Base-by-base conservation (phyloP, 2,888 invertebrate genomes). In the Nemotelus pantherinus region DNA sequence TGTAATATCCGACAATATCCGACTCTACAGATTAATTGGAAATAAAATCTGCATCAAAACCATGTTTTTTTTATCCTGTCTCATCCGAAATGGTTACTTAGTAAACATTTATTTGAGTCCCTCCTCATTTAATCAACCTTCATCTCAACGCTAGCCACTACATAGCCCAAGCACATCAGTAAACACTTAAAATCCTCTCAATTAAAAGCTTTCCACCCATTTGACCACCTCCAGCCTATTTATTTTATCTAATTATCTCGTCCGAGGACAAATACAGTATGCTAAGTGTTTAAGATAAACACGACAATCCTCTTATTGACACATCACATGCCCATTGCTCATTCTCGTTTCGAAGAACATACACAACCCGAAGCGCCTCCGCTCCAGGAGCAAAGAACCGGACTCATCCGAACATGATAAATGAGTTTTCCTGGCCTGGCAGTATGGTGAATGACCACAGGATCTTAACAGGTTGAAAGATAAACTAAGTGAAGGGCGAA, bases 281-380 rank as follows among this genome's bases (percentile, higher is more conserved):
- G 70, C 3, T 43, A 41, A 70, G 41, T 41, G n/a, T 53, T 55
- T 55, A 43, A 53, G 55, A 55, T 55, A 70, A 70, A 70, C 70
- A 70, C 55, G 55, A 43, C 70, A 55, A 70, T 53, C 70, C 55
- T 7, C n/a, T 70, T 70, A 70, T 70, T 70, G 70, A 70, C 70
- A 70, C 70, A 55, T 53, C 5, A 43, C 7, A 47, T 41, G 9
- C 10, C 7, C 70, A 70, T 6, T 43, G 41, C 44, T 25, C 6
- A 39, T 25, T 25, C 25, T 25, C 25, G 25, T 25, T 25, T 25
- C 25, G 25, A n/a, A 25, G 25, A 1, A 25, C 0, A 1, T 25
- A 25, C 25, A 0, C 25, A 25, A 1, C 0, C 25, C 25, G 25
- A 25, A 25, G 25, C 25, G 25, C 25, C 25, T 1, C 25, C 25